Conservation (phyloP, 2,113 vertebrate genomes). For the Proteles cristata region DNA sequence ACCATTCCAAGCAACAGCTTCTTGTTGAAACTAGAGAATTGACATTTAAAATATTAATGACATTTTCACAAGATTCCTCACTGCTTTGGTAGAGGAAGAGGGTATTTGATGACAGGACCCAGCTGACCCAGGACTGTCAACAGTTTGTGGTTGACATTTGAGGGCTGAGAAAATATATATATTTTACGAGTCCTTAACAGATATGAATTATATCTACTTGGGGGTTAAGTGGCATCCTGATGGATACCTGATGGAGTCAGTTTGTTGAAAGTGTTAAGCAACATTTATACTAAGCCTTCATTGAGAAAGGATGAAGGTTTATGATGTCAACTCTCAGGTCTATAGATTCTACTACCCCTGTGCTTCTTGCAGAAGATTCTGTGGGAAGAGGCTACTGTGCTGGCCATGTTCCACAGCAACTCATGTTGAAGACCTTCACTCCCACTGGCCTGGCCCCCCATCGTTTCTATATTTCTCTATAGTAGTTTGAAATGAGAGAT, state of each 20-base stretch:
- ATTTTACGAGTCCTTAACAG: conserved; percentile 85
- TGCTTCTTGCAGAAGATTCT: neutral
- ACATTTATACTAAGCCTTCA: conserved; percentile 85
- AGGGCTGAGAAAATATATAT: conserved; percentile 56
- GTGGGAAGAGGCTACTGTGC: neutral
- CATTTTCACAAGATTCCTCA: conserved; percentile 84
- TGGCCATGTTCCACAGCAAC: neutral
- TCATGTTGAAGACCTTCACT: neutral
- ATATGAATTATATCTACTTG: conserved; percentile 85
- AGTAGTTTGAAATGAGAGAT: neutral
- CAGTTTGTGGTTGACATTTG: conserved; percentile 72
- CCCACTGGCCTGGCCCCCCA: neutral
- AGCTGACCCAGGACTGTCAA: conserved; percentile 74
- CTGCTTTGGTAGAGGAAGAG: conserved; percentile 74
- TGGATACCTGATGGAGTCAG: conserved; percentile 72
- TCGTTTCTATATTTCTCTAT: neutral
- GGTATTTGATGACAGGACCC: conserved; percentile 75
- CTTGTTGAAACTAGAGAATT: neutral
- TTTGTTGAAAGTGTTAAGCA: conserved; percentile 83
- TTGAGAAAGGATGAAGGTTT: conserved; percentile 88
- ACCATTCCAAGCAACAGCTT: conserved; percentile 14
- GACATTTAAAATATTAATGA: conserved; percentile 82
- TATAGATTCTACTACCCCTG: conserved; percentile 86
- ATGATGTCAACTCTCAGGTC: conserved; percentile 85
- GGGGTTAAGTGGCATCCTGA: conserved; percentile 75